A percentile compares a stretch with the other conserved stretches of the same genome.
Conservation (phyloP, 2,113 vertebrate species). For the Chaetodon auriga region DNA sequence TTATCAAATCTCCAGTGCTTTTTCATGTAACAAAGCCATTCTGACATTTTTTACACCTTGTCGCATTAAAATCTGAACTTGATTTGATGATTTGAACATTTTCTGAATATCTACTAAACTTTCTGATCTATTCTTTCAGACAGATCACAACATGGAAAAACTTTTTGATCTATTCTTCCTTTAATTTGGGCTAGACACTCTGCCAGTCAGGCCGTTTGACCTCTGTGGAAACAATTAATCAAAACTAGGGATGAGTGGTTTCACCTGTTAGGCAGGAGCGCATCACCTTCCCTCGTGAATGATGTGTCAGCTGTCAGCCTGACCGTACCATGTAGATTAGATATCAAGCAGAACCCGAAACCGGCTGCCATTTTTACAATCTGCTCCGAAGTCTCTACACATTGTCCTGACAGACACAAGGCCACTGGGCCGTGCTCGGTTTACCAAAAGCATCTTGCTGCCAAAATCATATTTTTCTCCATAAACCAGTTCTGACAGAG, state of each 20-base stretch:
- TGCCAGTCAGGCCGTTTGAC: conserved; percentile 30
- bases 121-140: neutral
- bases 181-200: neutral
- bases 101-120: neutral
- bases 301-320: conserved; percentile 54
- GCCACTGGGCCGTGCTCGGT: conserved; percentile 54
- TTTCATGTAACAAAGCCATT: neutral
- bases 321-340: conserved; percentile 50
- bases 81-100: neutral
- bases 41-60: neutral
- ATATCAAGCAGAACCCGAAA: conserved; percentile 53
- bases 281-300: conserved; percentile 12
- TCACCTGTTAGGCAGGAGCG: conserved; percentile 2
- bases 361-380: conserved; percentile 54
- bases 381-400: conserved; percentile 53
- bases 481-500: conserved; percentile 65
- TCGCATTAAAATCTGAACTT: neutral
- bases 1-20: neutral
- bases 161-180: neutral
- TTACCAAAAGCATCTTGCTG: conserved; percentile 63
- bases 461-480: conserved; percentile 66
- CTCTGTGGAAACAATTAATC: conserved; percentile 14
- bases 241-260: conserved; percentile 1
- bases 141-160: neutral
- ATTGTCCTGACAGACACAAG: conserved; percentile 60